Base-by-base conservation (phyloP, 2,888 invertebrate genomes). In the Leucozona laternaria region DNA sequence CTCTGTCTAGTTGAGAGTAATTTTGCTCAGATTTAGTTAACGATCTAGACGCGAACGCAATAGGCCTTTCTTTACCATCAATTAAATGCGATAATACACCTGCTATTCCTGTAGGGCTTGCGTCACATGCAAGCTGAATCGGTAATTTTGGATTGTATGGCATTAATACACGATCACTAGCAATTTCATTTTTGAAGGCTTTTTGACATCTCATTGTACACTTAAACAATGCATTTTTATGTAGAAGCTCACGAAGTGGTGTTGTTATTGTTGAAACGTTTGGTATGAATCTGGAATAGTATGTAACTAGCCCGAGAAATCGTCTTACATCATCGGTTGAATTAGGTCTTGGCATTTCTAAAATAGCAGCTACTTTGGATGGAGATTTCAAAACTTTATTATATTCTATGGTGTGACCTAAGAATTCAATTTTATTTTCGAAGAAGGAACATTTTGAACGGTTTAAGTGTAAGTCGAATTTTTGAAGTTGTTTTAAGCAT, bases 221-320 rank as follows among this genome's bases (percentile, higher is more conserved):
- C 17, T 60, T 77, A 45, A 88, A 84, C 31, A 43, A 62, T 53
- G 70, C 22, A 22, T 76, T 66, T 45, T 88, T 88, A 48, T 73
- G 66, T 13, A 72, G 17, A 0, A 87, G 70, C 11, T 73, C 53
- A 11, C 79, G 57, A 45, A 86, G 20, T 48, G 82, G 82, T 58
- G 82, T 10, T 66, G 83, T 87, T 0, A 78, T 70, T 45, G 84
- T 70, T 48, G 81, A 81, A 57, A 28, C 50, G 50, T 82, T 77
- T 45, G 68, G 79, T 34, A 88, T 88, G 50, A 87, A 88, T 7
- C 82, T 66, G 5, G 71, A 58, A 25, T 88, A 88, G 31, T 85
- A 85, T 4, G 82, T 84, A 13, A 77, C 81, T 73, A 84, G 83
- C 15, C 81, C 87, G 34, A 84, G 64, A 64, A 85, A 85, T 45